Conservation (phyloP, 2,888 invertebrate species). For the Tenthredo notha region DNA sequence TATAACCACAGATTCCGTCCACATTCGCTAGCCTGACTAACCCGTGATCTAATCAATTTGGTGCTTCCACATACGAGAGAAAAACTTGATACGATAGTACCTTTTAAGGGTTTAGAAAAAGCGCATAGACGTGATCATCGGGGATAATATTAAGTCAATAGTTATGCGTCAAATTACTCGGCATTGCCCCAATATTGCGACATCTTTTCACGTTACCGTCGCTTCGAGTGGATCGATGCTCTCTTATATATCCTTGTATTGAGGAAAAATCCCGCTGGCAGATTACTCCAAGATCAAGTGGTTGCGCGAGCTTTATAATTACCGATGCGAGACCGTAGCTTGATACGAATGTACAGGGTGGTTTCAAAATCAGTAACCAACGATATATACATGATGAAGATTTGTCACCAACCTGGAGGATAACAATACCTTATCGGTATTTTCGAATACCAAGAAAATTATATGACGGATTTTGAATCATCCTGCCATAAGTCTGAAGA, state of each 20-base stretch:
- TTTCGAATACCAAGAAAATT: background rate
- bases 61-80: background rate
- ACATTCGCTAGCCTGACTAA: background rate
- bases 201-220: conserved; percentile 63
- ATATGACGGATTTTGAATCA: background rate
- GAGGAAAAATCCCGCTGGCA: conserved; percentile 43
- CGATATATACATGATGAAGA: background rate
- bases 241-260: conserved; percentile 50
- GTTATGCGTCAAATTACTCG: conserved; percentile 67
- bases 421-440: background rate
- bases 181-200: conserved; percentile 63
- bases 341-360: conserved; percentile 7
- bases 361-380: background rate
- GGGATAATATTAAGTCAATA: conserved; percentile 62
- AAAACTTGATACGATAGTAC: background rate
- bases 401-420: background rate
- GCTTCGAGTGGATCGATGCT: conserved; percentile 64
- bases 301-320: conserved; percentile 44
- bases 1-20: background rate
- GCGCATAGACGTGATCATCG: background rate
- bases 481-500: background rate
- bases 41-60: background rate
- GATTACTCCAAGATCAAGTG: conserved; percentile 49
- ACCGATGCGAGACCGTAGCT: conserved; percentile 37
- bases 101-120: background rate